phyloP scores from a whole-genome alignment of 2,113 vertebrate genomes.

The Nothocercus julius region DNA sequence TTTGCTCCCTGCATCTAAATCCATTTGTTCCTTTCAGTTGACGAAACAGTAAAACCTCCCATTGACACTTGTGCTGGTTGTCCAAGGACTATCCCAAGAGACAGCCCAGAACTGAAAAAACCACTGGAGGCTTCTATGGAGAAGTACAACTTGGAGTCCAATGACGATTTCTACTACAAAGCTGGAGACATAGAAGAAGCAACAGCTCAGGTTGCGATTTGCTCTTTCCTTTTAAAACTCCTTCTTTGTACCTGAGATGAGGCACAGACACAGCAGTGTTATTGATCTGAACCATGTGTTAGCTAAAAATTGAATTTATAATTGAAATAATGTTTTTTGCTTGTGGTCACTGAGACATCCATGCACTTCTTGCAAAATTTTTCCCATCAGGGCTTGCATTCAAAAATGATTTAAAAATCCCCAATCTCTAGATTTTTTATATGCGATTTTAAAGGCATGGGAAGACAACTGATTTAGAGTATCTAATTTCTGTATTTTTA shows the following conservation, averaged over 20 bases:
- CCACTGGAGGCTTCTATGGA: slow-evolving; percentile 38
- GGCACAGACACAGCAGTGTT: neutral
- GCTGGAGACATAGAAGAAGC: slow-evolving; percentile 37
- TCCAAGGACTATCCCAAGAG: neutral
- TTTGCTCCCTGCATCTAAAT: neutral
- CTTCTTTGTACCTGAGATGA: neutral
- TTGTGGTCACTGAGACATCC: neutral
- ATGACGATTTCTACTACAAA: slow-evolving; percentile 66
- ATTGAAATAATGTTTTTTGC: neutral
- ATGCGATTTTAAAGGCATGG: neutral
- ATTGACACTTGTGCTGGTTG: neutral
- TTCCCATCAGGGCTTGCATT: neutral
- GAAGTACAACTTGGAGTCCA: slow-evolving; percentile 60
- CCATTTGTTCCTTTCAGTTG: slow-evolving; percentile 36
- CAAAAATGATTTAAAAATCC: neutral
- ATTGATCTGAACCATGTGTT: neutral
- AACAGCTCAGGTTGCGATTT: slow-evolving; percentile 63
- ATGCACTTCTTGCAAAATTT: neutral
- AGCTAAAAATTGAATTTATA: neutral
- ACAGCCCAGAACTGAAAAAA: slow-evolving; percentile 55
- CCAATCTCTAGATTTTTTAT: neutral
- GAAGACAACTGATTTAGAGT: neutral
- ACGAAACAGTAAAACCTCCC: neutral
- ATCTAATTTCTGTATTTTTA: neutral
- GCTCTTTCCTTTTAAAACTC: neutral